Conservation (phyloP, 1,140 invertebrate genomes). For the Platorchestia sp. region DNA sequence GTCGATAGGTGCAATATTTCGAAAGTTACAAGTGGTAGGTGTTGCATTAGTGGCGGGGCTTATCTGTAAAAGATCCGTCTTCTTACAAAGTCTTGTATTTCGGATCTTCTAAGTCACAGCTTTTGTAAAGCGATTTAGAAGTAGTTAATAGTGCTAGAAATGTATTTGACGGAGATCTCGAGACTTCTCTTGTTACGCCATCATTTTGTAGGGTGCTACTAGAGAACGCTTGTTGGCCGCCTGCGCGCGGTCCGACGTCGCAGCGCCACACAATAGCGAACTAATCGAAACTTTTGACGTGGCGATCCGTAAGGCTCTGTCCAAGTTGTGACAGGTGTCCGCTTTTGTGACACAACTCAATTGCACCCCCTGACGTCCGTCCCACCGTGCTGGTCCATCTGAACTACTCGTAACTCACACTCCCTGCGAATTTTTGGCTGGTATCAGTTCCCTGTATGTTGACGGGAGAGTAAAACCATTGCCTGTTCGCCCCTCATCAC, state of each 20-base stretch:
- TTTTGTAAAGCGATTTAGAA: not conserved
- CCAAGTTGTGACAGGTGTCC: conserved; percentile 24
- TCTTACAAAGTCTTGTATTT: not conserved
- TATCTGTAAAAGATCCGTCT: no score
- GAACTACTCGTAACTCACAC: not conserved
- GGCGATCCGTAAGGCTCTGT: conserved; percentile 50
- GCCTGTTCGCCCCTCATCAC: not conserved
- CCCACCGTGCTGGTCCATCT: not conserved
- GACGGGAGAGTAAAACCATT: not conserved
- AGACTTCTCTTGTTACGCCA: not conserved
- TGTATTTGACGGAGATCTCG: not conserved
- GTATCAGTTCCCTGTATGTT: not conserved
- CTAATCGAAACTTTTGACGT: conserved; percentile 50
- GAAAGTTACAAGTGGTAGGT: no score
- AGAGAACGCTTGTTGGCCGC: conserved; percentile 3
- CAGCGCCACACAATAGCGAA: conserved; percentile 31
- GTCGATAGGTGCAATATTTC: no score
- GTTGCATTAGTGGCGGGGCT: no score
- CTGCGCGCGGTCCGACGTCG: not conserved
- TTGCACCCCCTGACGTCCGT: conserved; percentile 17
- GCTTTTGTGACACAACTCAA: conserved; percentile 43
- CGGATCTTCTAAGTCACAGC: not conserved
- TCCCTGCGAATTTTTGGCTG: not conserved
- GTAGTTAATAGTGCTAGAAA: not conserved
- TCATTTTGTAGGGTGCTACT: not conserved